These are phyloP conservation scores for Tretioscincus oriximinensis DNA, from an alignment of 2,113 vertebrate species.

Conservation along the genomic window DNA sequence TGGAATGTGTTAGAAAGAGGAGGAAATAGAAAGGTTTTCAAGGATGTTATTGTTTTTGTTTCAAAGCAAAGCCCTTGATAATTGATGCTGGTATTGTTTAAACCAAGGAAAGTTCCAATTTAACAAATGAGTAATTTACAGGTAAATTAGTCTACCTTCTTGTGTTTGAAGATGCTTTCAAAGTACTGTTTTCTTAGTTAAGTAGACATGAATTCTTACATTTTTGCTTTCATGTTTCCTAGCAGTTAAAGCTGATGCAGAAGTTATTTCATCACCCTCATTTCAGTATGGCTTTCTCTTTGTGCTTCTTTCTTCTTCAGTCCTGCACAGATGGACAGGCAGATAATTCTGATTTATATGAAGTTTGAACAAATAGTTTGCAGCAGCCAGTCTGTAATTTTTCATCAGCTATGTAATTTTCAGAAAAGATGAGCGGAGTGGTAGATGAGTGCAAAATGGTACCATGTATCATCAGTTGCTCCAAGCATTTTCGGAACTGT, in stretches of 20 bases:
- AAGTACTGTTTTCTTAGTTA: constrained; percentile 47
- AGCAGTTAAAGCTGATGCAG: constrained; percentile 25
- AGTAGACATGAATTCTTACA: constrained; percentile 2
- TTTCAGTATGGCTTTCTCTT: constrained; percentile 27
- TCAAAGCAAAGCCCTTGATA: constrained; percentile 3
- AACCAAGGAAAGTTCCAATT: constrained; percentile 21
- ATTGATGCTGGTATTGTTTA: constrained; percentile 38
- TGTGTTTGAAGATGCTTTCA: constrained; percentile 47
- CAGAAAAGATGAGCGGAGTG: not conserved
- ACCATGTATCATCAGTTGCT: not conserved
- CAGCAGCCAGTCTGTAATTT: not conserved
- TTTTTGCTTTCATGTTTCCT: constrained; percentile 27
- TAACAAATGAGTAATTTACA: constrained; percentile 38
- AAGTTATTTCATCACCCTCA: constrained; percentile 16
- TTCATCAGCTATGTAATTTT: not conserved
- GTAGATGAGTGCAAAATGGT: not conserved
- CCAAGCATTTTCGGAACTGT: too few species aligned
- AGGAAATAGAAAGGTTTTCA: constrained; percentile 30
- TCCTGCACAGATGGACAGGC: not conserved
- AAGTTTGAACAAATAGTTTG: not conserved
- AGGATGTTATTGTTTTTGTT: constrained; percentile 16
- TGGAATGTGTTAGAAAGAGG: constrained; percentile 16
- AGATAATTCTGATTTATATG: not conserved
- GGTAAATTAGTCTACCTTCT: constrained; percentile 46
- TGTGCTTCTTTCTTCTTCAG: not conserved